These are phyloP conservation scores for Diabrotica undecimpunctata DNA, from an alignment of 1,140 invertebrate genomes.

Conservation along the genomic window DNA sequence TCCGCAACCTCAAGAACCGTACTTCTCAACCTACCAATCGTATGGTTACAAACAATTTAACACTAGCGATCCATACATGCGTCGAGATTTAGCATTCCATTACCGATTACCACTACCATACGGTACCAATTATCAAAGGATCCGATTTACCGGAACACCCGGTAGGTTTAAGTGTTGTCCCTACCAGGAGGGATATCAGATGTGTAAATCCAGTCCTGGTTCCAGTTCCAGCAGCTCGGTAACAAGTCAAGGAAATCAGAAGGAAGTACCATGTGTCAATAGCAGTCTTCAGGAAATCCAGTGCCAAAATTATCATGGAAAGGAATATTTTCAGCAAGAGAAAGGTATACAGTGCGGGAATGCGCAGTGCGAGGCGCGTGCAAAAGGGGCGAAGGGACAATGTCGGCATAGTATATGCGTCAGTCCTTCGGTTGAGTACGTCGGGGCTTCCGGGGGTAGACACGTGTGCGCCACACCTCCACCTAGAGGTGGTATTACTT, in stretches of 20 bases:
- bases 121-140: constrained; percentile 43
- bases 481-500: constrained; percentile 46
- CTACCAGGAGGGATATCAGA: constrained; percentile 39
- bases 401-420: constrained; percentile 42
- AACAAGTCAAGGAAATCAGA: constrained; percentile 39
- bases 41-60: constrained; percentile 44
- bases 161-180: constrained; percentile 43
- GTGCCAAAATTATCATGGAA: constrained; percentile 45
- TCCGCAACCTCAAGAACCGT: constrained; percentile 48
- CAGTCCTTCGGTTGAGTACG: constrained; percentile 53
- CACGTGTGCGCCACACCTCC: constrained; percentile 59
- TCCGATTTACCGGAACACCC: constrained; percentile 41
- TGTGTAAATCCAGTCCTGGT: constrained; percentile 49
- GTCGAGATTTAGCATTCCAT: constrained; percentile 57
- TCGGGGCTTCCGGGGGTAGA: constrained; percentile 54
- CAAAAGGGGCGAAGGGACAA: constrained; percentile 48
- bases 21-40: constrained; percentile 39
- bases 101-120: constrained; percentile 55
- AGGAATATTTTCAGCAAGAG: constrained; percentile 37
- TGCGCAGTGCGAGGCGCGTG: constrained; percentile 40
- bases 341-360: constrained; percentile 42
- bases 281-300: constrained; percentile 42
- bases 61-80: constrained; percentile 56
- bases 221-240: constrained; percentile 50
- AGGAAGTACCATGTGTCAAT: constrained; percentile 30